These are phyloP conservation scores for Hiodon tergisus DNA, from an alignment of 2,113 vertebrate species.

Conservation along the genomic window DNA sequence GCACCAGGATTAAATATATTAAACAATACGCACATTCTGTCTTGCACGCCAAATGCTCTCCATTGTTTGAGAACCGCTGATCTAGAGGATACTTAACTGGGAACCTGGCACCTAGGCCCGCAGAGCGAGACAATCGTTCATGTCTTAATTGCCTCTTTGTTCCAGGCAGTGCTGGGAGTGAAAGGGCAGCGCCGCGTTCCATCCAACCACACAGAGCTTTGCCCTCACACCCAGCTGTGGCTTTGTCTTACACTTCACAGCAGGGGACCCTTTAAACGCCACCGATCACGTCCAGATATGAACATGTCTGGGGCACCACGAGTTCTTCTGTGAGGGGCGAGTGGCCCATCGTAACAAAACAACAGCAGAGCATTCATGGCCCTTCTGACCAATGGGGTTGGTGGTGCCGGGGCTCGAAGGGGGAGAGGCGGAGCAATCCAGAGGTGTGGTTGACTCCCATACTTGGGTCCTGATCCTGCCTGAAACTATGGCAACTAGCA, in stretches of 20 bases:
- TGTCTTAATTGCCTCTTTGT: too few species aligned
- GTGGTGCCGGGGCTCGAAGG: too few species aligned
- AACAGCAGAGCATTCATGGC: too few species aligned
- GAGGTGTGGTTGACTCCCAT: too few species aligned
- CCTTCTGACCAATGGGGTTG: too few species aligned
- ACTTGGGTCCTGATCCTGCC: too few species aligned
- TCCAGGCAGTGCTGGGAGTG: too few species aligned
- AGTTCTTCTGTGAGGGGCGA: background rate
- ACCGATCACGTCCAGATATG: background rate
- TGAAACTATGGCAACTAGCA: too few species aligned
- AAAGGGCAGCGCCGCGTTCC: background rate
- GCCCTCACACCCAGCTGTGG: background rate
- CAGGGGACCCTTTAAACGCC: background rate
- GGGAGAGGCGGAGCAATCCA: too few species aligned
- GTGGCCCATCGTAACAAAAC: too few species aligned
- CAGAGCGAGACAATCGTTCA: background rate
- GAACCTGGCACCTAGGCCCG: background rate
- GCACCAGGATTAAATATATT: background rate
- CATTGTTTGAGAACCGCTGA: background rate
- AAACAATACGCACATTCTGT: background rate
- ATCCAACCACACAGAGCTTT: background rate
- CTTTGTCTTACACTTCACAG: background rate
- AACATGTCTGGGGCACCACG: slow-evolving; percentile 1
- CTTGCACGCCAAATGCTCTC: too few species aligned
- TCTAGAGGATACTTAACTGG: background rate